Conservation (phyloP, 2,797 vertebrate species). For the Lithobates sylvaticus region DNA sequence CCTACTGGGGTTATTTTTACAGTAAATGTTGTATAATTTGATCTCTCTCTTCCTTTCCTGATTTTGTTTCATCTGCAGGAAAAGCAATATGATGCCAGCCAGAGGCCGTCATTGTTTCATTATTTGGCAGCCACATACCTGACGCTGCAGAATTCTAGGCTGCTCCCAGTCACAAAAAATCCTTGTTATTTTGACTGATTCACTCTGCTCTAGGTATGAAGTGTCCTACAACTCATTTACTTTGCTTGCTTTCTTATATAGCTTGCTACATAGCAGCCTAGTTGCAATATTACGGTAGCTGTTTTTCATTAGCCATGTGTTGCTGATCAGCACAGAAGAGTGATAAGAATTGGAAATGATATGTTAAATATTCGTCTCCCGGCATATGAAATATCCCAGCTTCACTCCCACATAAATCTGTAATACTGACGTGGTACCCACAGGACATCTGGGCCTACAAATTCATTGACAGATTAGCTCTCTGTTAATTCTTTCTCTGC, state of each 20-base stretch:
- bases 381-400: constrained; percentile 4
- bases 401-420: constrained; percentile 37
- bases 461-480: constrained; percentile 20
- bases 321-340: background rate
- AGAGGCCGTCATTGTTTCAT: background rate
- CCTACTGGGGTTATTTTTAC: background rate
- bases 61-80: background rate
- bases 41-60: background rate
- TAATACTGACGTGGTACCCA: constrained; percentile 26
- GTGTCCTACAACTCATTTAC: background rate
- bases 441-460: constrained; percentile 40
- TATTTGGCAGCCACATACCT: background rate
- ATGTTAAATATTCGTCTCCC: constrained; percentile 24
- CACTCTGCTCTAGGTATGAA: background rate
- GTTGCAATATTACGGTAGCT: background rate
- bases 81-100: background rate
- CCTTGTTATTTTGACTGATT: background rate
- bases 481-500: background rate
- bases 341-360: background rate
- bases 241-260: background rate
- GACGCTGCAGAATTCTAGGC: background rate
- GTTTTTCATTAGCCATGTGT: background rate
- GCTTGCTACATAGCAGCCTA: background rate
- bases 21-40: background rate
- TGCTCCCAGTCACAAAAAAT: background rate